Percentiles rank a stretch among this genome's conserved stretches.
Evolutionary conservation across 1,140 invertebrate species (phyloP).

Genomic region (Temnothorax longispinosus): DNA sequence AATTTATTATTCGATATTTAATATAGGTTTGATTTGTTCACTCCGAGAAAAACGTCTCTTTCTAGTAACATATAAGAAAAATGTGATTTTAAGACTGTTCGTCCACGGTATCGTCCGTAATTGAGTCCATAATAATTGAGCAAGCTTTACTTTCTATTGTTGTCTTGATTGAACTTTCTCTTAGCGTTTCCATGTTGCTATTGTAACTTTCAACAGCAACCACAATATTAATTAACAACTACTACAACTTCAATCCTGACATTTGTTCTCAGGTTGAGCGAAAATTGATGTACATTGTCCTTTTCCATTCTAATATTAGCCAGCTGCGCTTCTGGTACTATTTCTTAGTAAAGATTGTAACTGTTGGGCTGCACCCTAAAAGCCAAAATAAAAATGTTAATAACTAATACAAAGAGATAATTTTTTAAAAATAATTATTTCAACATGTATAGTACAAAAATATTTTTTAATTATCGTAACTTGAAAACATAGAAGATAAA

Average conservation of each 20-base stretch:
- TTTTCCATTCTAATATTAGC: constrained; percentile 22
- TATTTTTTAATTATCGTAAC: neutral
- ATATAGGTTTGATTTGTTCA: constrained; percentile 7
- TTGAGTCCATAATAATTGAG: neutral
- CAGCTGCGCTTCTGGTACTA: constrained; percentile 79
- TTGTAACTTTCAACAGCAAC: constrained; percentile 15
- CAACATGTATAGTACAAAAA: neutral
- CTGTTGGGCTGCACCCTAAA: constrained; percentile 85
- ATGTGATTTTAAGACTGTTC: neutral
- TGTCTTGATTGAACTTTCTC: constrained; percentile 18
- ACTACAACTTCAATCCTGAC: constrained; percentile 8
- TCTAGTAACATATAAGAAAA: neutral
- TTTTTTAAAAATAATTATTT: constrained; percentile 15
- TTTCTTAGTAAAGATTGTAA: constrained; percentile 84
- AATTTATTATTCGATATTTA: neutral
- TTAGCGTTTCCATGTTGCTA: constrained; percentile 25
- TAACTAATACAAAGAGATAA: neutral
- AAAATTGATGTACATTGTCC: neutral
- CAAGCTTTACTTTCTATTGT: constrained; percentile 14
- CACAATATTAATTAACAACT: constrained; percentile 12
- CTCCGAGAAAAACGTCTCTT: neutral
- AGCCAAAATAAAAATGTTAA: constrained; percentile 65
- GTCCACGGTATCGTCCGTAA: neutral
- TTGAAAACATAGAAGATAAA: neutral
- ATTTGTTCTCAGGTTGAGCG: constrained; percentile 3